phyloP scores from a whole-genome alignment of 2,888 invertebrate genomes.

The Phaedon cochleariae region DNA sequence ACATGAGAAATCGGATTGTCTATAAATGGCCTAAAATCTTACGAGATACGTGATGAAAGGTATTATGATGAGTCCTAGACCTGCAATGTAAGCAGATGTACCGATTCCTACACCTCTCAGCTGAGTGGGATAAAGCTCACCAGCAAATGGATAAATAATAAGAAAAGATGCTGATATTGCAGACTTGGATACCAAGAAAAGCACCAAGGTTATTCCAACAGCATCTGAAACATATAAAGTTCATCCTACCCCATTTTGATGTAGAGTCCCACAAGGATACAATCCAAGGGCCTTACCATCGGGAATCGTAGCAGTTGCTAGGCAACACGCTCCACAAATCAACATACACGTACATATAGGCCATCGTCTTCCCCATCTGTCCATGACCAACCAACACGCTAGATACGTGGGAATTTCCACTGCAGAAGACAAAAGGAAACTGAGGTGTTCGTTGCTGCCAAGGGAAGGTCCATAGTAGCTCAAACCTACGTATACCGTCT shows the following conservation, averaged over 20 bases:
- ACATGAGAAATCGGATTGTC: not conserved
- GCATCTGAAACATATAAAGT: conserved; percentile 68
- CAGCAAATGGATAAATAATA: conserved; percentile 92
- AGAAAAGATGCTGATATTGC: conserved; percentile 90
- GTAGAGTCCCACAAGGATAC: no score
- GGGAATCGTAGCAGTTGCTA: conserved; percentile 84
- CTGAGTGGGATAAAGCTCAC: conserved; percentile 91
- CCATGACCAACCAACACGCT: conserved; percentile 89
- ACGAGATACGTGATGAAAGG: conserved; percentile 92
- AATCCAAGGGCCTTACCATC: conserved; percentile 72
- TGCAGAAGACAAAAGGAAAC: conserved; percentile 85
- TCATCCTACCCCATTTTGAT: not conserved
- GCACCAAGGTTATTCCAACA: conserved; percentile 74
- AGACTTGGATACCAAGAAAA: conserved; percentile 86
- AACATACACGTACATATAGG: conserved; percentile 88
- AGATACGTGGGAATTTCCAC: conserved; percentile 92
- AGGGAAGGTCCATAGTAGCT: conserved; percentile 91
- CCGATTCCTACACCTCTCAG: conserved; percentile 90
- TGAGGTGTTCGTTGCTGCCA: conserved; percentile 87
- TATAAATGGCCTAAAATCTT: conserved; percentile 56
- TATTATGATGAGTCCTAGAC: conserved; percentile 86
- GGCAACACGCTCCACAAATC: conserved; percentile 83
- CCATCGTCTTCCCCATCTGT: conserved; percentile 87
- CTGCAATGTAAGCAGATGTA: conserved; percentile 89
- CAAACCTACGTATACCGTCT: conserved; percentile 90